Evolutionary conservation across 1,140 invertebrate species (phyloP), one percentile per base, ranked within the genome.

Genomic region (Melipona quadrifasciata): DNA sequence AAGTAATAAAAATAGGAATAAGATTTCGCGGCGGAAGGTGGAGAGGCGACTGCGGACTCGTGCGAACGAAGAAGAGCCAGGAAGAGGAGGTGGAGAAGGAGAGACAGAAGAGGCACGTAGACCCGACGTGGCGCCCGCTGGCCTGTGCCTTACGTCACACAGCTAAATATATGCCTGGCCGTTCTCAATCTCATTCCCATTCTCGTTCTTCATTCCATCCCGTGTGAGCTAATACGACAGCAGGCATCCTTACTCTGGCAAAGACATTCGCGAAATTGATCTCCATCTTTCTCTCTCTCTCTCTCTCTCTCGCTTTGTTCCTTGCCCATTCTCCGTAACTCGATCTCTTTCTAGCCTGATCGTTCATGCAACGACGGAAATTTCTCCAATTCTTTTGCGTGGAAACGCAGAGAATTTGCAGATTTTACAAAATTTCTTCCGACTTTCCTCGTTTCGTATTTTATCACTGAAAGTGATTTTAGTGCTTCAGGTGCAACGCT

Each of bases 151-250:
- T 89, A 90, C 89, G 89, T 90, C 88, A 90, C 71, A 90, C 47
- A 81, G 86, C 88, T 90, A 90, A 90, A 90, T 90, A 90, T 90
- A 90, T 90, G 84, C 88, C 80, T 81, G 75, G 80, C 86, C 88
- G 88, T 90, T 89, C 89, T 76, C 84, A 79, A 90, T 88, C 86
- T 90, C 89, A 90, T 90, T 88, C 76, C 84, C 87, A 89, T 90
- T 90, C 84, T 88, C 82, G 86, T 88, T 88, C 88, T 84, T 89
- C 81, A 86, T 86, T 86, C 77, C 75, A 84, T 89, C 88, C 80
- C 78, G 86, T 65, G 79, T 67, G 78, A 72, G 83, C 57, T 84
- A 81, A 77, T 47, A 58, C 86, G 75, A 74, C 78, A 51, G 70
- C 34, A 47, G 61, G 57, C 74, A 79, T 82, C 87, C 73, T 86